Evolutionary conservation across 2,888 invertebrate species (phyloP), one percentile per base, ranked within the genome.

Genomic region (Physocephala rufipes): DNA sequence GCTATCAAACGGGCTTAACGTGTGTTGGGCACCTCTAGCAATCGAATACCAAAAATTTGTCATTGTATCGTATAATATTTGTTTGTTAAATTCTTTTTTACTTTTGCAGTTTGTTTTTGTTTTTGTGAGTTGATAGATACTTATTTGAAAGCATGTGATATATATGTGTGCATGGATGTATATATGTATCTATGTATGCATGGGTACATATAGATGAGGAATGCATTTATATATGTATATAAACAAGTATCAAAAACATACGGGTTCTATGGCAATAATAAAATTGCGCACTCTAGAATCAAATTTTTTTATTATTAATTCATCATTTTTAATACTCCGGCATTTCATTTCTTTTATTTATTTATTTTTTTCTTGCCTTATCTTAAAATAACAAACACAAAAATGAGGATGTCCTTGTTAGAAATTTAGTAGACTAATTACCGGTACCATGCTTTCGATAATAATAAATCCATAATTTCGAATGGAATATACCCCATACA

Each of bases 241-340:
- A 4, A 21, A 21, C 5, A 7, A 55, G 5, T 5, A 55, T 24
- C 21, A 55, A 55, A 21, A 55, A 55, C 19, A 55, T 19, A n/a
- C 19, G 12, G 16, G 26, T 58, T 13, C 53, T 55, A 9, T 21
- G 53, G 19, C 53, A 12, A 55, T n/a, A 55, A 55, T 21, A 9
- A 55, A 55, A 55, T 55, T 58, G 58, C 28, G 58, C 28, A 28
- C 58, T 58, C 13, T 58, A 15, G 12, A 26, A 49, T 13, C 12
- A 36, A 36, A 36, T 36, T 36, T 36, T 19, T 49, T n/a, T n/a
- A n/a, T n/a, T 49, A 49, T 49, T n/a, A 49, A 49, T 19, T 13
- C 7, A 49, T 36, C 36, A 9, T 28, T 21, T 24, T 55, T 55
- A 55, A 55, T 55, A 13, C 24, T 55, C 53, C 21, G 16, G 21